A percentile compares a stretch with the other conserved stretches of the same genome.
These are phyloP conservation scores for Thecocarcelia acutangulata DNA, from an alignment of 2,888 invertebrate genomes.

Conservation along the genomic window DNA sequence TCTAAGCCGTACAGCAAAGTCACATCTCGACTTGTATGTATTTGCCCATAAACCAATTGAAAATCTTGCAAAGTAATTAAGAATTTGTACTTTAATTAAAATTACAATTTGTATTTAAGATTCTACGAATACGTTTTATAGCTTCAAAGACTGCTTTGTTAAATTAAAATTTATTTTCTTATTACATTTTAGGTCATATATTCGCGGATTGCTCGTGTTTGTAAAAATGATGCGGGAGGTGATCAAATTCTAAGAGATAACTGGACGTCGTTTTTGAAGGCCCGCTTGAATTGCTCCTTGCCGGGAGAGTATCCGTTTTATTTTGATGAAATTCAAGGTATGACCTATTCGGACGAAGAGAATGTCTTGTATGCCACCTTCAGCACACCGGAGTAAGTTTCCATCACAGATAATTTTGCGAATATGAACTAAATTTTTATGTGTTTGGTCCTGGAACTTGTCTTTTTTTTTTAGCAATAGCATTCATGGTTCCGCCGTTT, in stretches of 20 bases:
- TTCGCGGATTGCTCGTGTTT: conserved; percentile 94
- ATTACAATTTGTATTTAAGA: no score
- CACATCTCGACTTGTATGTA: no score
- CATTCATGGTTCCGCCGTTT: conserved; percentile 95
- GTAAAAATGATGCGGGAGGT: conserved; percentile 93
- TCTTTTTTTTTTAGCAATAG: conserved; percentile 85
- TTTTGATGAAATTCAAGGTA: conserved; percentile 93
- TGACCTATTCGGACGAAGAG: conserved; percentile 89
- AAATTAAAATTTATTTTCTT: conserved; percentile 3
- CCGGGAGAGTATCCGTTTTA: conserved; percentile 93
- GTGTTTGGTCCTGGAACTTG: conserved; percentile 7
- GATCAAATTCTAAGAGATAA: conserved; percentile 89
- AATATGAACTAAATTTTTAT: neutral
- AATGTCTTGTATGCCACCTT: conserved; percentile 92
- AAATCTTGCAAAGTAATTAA: no score
- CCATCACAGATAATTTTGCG: neutral
- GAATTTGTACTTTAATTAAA: no score
- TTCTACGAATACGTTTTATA: no score
- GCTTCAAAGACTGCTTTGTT: neutral
- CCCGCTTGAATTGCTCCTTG: conserved; percentile 90
- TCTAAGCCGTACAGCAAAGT: no score
- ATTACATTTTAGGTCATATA: conserved; percentile 87
- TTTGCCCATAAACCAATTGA: no score
- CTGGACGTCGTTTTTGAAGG: conserved; percentile 96
- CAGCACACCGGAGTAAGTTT: conserved; percentile 87